A percentile compares a stretch with the other conserved stretches of the same genome.
These are phyloP conservation scores for Prionailurus viverrinus DNA, from an alignment of 2,113 vertebrate species.

Conservation along the genomic window DNA sequence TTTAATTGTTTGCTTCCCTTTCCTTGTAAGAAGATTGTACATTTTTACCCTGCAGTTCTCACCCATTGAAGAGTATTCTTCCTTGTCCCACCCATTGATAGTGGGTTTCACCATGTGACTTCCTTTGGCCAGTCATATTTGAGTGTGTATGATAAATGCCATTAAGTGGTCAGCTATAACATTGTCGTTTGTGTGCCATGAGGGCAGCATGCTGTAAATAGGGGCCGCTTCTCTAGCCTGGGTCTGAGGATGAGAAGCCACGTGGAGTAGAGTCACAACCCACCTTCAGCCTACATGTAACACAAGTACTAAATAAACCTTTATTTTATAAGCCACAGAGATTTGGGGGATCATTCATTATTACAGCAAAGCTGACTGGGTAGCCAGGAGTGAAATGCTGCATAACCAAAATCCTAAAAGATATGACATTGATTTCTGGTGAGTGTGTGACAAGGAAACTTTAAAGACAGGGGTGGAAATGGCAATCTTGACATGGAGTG, in stretches of 20 bases:
- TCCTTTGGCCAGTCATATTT: neutral
- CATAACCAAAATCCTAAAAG: neutral
- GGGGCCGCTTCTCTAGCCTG: neutral
- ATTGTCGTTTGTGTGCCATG: neutral
- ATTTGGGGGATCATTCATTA: neutral
- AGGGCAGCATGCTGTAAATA: neutral
- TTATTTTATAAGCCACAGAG: slow-evolving; percentile 24
- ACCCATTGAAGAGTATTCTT: neutral
- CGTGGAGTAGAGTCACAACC: neutral
- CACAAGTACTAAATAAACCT: neutral
- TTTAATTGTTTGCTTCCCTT: neutral
- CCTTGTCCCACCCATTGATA: neutral
- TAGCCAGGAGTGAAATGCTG: neutral
- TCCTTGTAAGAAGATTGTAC: neutral
- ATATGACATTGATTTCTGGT: neutral
- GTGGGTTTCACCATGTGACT: neutral
- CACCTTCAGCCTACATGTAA: neutral
- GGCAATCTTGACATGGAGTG: neutral
- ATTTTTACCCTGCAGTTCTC: neutral
- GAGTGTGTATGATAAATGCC: neutral
- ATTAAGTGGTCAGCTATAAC: neutral
- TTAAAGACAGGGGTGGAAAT: neutral
- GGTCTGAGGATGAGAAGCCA: neutral
- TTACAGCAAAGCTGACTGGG: neutral
- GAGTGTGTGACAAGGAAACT: neutral